Conservation (phyloP, 2,113 vertebrate species). For the Menura novaehollandiae region DNA sequence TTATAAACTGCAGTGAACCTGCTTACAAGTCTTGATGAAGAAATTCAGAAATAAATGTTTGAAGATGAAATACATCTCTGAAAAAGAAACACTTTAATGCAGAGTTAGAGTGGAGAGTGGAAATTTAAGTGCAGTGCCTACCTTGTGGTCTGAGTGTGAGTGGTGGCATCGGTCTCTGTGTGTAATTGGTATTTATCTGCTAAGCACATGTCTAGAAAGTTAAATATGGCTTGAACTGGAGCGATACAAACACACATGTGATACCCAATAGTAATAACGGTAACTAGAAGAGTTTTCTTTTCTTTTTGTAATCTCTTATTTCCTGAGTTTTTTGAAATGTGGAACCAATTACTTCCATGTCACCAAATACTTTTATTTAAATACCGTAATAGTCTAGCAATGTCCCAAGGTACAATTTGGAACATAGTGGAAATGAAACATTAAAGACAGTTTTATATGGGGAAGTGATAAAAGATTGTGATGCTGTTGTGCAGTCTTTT, state of each 20-base stretch:
- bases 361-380: neutral
- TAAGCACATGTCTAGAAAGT: fast-evolving
- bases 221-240: neutral
- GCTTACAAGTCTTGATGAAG: neutral
- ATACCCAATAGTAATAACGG: neutral
- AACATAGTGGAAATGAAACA: neutral
- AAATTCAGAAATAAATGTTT: neutral
- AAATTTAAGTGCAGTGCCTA: neutral
- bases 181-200: neutral
- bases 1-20: neutral
- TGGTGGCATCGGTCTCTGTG: neutral
- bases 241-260: fast-evolving
- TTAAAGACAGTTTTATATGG: neutral
- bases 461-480: neutral
- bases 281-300: neutral
- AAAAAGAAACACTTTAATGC: neutral
- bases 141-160: neutral
- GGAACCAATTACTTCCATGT: neutral
- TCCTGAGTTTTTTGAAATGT: neutral
- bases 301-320: neutral
- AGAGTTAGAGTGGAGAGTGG: neutral
- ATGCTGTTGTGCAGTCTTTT: neutral
- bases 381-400: neutral
- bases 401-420: neutral
- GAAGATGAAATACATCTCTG: neutral